Conservation (phyloP, 2,888 invertebrate species). For the Meandrusa payeni region DNA sequence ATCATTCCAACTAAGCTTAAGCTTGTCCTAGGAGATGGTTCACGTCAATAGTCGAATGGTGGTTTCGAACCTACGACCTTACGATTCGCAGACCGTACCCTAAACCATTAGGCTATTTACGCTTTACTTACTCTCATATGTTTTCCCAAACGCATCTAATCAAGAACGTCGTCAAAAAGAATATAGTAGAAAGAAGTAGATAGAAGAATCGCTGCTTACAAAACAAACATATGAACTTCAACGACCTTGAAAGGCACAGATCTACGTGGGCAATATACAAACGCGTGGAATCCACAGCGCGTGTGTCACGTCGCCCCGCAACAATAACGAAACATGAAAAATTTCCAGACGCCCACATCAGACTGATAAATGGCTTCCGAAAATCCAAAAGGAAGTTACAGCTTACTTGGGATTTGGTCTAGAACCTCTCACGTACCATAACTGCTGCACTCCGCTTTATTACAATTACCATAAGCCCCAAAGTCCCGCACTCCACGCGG, state of each 20-base stretch:
- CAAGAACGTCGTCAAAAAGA: too few relatives aligned
- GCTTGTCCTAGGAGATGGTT: too few relatives aligned
- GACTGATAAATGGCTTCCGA: conserved; percentile 82
- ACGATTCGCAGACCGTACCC: too few relatives aligned
- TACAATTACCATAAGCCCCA: conserved; percentile 81
- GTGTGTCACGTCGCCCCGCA: conserved; percentile 67
- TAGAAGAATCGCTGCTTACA: background rate
- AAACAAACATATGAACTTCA: conserved; percentile 6
- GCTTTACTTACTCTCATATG: too few relatives aligned
- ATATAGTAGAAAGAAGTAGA: too few relatives aligned
- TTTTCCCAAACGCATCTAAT: too few relatives aligned
- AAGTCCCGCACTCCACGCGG: conserved; percentile 77
- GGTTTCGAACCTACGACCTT: too few relatives aligned
- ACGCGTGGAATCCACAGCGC: conserved; percentile 39
- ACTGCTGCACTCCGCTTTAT: conserved; percentile 82
- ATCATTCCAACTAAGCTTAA: too few relatives aligned
- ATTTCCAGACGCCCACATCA: conserved; percentile 80
- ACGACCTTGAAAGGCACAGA: conserved; percentile 45
- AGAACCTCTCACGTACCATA: conserved; percentile 81
- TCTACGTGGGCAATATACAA: conserved; percentile 60
- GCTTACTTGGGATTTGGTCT: conserved; percentile 82
- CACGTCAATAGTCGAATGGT: too few relatives aligned
- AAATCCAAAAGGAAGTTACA: conserved; percentile 83
- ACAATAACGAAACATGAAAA: conserved; percentile 82
- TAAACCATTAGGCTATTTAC: too few relatives aligned